Evolutionary conservation across 2,888 invertebrate genomes (phyloP).

Genomic region (Catocala fraxini): DNA sequence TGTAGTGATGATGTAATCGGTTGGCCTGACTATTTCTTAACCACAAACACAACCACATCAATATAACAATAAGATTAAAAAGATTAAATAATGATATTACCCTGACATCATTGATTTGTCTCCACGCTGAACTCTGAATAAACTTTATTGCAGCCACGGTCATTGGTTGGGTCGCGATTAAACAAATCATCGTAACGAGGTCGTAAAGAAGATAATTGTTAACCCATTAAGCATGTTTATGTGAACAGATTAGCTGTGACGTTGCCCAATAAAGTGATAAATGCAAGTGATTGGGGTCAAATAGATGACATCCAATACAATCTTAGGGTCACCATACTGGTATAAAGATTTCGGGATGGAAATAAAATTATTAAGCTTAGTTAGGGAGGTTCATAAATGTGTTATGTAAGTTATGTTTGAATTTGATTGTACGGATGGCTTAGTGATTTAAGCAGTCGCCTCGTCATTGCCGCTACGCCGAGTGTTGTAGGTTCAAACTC

Average conservation of each 20-base stretch:
- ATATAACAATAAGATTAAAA: not conserved
- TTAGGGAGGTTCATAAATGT: no score
- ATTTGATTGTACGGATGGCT: no score
- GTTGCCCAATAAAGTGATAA: conserved; percentile 58
- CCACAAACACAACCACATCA: not conserved
- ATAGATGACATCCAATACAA: conserved; percentile 29
- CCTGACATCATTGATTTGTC: not conserved
- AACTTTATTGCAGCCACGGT: conserved; percentile 13
- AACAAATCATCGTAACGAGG: conserved; percentile 43
- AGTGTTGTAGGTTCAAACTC: no score
- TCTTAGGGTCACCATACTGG: conserved; percentile 21
- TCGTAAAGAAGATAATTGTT: conserved; percentile 38
- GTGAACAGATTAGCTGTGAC: conserved; percentile 40
- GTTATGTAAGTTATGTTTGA: no score
- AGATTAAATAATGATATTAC: not conserved
- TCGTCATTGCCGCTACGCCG: no score
- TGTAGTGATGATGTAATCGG: no score
- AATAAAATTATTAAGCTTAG: no score
- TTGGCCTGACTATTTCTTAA: no score
- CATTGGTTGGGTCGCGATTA: conserved; percentile 19
- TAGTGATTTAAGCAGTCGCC: no score
- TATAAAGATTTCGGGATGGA: not conserved
- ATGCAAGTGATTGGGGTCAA: conserved; percentile 56
- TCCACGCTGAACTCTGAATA: not conserved
- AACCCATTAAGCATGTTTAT: conserved; percentile 48